phyloP scores from a whole-genome alignment of 2,888 invertebrate genomes.

The Lasioglossum oenotherae region DNA sequence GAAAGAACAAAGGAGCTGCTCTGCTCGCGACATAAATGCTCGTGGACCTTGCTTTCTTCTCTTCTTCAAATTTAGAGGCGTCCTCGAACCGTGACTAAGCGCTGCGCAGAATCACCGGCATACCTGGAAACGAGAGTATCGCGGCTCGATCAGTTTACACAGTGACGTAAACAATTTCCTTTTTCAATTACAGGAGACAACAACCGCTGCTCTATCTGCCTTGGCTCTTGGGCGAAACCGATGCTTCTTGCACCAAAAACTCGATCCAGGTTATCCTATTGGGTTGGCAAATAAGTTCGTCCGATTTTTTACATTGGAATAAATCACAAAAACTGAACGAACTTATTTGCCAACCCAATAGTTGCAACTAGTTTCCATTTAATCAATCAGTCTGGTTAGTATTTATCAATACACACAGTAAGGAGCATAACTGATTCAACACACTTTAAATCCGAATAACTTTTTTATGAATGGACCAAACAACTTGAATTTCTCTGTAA shows the following conservation, averaged over 20 bases:
- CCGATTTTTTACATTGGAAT: too few relatives aligned
- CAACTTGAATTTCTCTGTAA: too few relatives aligned
- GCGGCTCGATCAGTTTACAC: slow-evolving; percentile 9
- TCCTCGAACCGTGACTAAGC: slow-evolving; percentile 49
- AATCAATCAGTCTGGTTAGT: neutral
- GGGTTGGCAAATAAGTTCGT: too few relatives aligned
- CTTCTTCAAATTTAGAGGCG: slow-evolving; percentile 45
- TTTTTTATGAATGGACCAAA: too few relatives aligned
- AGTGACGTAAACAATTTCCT: neutral
- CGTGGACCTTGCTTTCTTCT: slow-evolving; percentile 29
- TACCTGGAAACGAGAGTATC: slow-evolving; percentile 22
- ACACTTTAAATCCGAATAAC: too few relatives aligned
- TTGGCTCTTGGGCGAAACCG: neutral
- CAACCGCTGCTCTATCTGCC: neutral
- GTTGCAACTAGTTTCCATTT: neutral
- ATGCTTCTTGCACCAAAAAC: neutral
- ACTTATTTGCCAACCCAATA: too few relatives aligned
- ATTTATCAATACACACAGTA: neutral
- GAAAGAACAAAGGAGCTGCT: slow-evolving; percentile 49
- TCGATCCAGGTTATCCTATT: neutral
- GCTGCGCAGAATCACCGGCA: slow-evolving; percentile 30
- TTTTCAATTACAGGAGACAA: neutral
- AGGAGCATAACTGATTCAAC: too few relatives aligned
- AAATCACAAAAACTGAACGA: too few relatives aligned
- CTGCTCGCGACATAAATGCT: slow-evolving; percentile 9